These are phyloP conservation scores for Spodoptera picta DNA, from an alignment of 2,888 invertebrate genomes.

Conservation along the genomic window DNA sequence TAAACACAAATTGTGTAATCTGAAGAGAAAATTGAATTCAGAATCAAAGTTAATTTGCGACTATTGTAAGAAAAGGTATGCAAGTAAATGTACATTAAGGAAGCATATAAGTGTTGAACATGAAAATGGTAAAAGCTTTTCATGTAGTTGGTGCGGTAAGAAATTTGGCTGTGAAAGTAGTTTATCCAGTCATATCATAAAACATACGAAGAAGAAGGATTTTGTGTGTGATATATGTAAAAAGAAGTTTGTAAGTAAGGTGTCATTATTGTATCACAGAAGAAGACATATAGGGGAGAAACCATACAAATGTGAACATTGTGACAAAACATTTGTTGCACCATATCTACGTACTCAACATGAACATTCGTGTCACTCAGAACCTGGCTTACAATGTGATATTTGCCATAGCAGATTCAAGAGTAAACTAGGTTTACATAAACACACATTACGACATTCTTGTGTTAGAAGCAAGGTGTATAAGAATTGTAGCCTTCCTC, in stretches of 20 bases:
- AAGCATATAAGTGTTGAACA: constrained; percentile 65
- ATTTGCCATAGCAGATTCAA: constrained; percentile 62
- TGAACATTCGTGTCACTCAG: constrained; percentile 56
- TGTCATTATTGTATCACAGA: constrained; percentile 64
- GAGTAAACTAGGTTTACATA: constrained; percentile 46
- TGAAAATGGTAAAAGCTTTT: constrained; percentile 53
- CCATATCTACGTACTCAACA: constrained; percentile 64
- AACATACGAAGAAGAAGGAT: constrained; percentile 67
- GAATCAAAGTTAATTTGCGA: constrained; percentile 58
- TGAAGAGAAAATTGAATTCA: constrained; percentile 35
- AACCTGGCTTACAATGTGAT: constrained; percentile 58
- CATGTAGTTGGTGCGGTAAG: constrained; percentile 66
- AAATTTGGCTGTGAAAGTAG: constrained; percentile 60
- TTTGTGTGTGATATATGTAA: constrained; percentile 62
- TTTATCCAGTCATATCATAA: constrained; percentile 62
- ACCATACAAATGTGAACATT: constrained; percentile 64
- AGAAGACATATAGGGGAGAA: constrained; percentile 68
- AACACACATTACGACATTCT: constrained; percentile 62
- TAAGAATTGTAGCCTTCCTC: neutral
- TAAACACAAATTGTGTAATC: constrained; percentile 52
- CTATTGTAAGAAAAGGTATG: constrained; percentile 62
- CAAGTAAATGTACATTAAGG: constrained; percentile 57
- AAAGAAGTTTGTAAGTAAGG: constrained; percentile 62
- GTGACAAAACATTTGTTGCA: constrained; percentile 63
- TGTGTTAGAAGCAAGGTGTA: constrained; percentile 57